These are phyloP conservation scores for Clarias gariepinus DNA, from an alignment of 2,113 vertebrate species.

Conservation along the genomic window DNA sequence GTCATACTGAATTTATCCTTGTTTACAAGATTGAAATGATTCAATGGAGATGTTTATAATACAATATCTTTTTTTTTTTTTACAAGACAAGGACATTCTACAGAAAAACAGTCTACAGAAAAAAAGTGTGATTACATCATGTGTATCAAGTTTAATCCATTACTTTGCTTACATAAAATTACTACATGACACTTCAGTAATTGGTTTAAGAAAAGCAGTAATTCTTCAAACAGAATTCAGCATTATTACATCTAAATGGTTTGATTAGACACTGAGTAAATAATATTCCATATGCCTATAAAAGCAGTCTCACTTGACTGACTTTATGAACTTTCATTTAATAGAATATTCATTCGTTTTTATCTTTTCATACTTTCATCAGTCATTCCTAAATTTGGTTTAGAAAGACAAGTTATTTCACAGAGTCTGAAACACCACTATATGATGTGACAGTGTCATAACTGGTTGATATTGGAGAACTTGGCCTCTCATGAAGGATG, in stretches of 20 bases:
- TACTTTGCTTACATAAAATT: background rate
- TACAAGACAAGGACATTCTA: background rate
- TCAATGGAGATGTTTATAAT: conserved; percentile 1
- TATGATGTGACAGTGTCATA: background rate
- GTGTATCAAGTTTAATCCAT: conserved; percentile 4
- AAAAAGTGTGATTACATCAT: background rate
- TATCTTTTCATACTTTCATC: conserved; percentile 21
- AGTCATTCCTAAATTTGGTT: conserved; percentile 28
- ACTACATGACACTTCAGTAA: background rate
- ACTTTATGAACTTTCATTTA: conserved; percentile 26
- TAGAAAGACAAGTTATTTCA: conserved; percentile 18
- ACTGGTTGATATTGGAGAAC: background rate
- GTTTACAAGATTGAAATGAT: background rate
- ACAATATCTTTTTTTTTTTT: background rate
- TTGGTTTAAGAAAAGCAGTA: background rate
- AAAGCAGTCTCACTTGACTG: conserved; percentile 8
- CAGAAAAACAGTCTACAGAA: background rate
- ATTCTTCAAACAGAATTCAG: background rate
- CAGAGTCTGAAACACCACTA: conserved; percentile 2
- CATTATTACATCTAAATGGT: background rate
- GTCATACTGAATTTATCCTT: background rate
- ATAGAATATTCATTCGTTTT: conserved; percentile 15
- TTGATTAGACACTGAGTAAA: conserved; percentile 15
- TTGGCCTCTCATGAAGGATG: conserved; percentile 13
- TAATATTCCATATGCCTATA: conserved; percentile 26